phyloP scores from a whole-genome alignment of 2,113 vertebrate genomes.

The Suncus etruscus region DNA sequence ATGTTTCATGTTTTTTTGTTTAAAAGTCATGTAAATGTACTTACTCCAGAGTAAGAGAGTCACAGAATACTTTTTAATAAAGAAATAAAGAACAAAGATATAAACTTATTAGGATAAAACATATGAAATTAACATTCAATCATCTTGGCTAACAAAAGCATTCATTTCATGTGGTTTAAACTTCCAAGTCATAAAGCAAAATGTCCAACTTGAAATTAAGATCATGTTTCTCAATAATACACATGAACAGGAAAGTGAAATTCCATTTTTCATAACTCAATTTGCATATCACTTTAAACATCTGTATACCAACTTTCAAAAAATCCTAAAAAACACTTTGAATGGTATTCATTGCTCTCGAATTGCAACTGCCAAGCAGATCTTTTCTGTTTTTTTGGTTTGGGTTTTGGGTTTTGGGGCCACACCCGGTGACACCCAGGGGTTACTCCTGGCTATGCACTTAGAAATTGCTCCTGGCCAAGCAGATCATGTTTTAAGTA shows the following conservation, averaged over 20 bases:
- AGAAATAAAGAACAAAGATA: background rate
- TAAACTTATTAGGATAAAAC: background rate
- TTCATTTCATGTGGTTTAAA: background rate
- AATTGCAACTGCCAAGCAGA: slow-evolving; percentile 16
- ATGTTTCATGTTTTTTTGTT: background rate
- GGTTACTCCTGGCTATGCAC: too few species aligned
- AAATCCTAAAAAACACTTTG: slow-evolving; percentile 24
- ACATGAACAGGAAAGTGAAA: background rate
- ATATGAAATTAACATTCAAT: slow-evolving; percentile 5
- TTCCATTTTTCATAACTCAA: slow-evolving; percentile 32
- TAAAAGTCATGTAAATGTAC: background rate
- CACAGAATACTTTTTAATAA: background rate
- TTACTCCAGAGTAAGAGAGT: background rate
- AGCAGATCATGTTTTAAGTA: slow-evolving; percentile 13
- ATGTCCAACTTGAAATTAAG: slow-evolving; percentile 18
- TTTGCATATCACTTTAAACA: slow-evolving; percentile 37
- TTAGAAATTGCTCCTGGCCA: too few species aligned
- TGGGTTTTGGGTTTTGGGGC: too few species aligned
- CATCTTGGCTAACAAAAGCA: slow-evolving; percentile 30
- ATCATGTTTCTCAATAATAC: slow-evolving; percentile 34
- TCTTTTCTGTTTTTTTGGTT: too few species aligned
- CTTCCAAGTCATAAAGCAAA: background rate
- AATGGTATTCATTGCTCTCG: slow-evolving; percentile 4
- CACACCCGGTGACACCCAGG: too few species aligned
- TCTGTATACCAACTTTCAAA: background rate